Base-by-base conservation (phyloP, 2,888 invertebrate genomes). In the Tiliacea citrago region DNA sequence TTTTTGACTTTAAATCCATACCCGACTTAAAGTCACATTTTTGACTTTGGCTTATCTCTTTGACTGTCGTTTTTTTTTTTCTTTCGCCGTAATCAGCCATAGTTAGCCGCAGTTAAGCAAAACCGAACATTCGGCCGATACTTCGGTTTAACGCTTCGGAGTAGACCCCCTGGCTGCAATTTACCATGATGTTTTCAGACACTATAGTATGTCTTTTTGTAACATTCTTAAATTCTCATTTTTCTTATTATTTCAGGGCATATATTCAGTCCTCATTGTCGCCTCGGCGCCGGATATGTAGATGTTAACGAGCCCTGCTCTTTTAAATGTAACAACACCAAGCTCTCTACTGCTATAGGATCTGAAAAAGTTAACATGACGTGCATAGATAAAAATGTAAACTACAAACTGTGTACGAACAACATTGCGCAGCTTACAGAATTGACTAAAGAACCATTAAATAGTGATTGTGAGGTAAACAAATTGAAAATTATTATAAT, bases 251-350 rank as follows among this genome's bases (percentile, higher is more conserved):
- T 87, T 90, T 69, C 85, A 94, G 94, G 91, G 16, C 88, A 87
- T 47, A 81, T 82, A 13, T 95, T 89, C 77, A 89, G 81, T 42
- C 93, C 95, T 4, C 85, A 88, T 0, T 96, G 95, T 78, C 91
- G 90, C 16, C 88, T 91, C 0, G 94, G 92, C 0, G 75, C 84
- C 12, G 93, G 90, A 16, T 93, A 91, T 61, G 91, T 95, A 0
- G 93, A 94, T 69, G 85, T 95, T 0, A 92, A 95, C 72, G 93
- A 94, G 77, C 93, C 94, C 0, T 96, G 96, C 76, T 74, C 70
- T 1, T 81, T 95, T 29, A 90, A 90, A 45, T 95, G 96, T 75
- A 83, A 87, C 10, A 88, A 93, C 70, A 42, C 86, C 3, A 87
- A 88, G 9, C 78, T 94, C 3, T 75, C 90, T 0, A 51, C 82